Evolutionary conservation across 2,113 vertebrate genomes (phyloP).

Genomic region (Tautogolabrus adspersus): DNA sequence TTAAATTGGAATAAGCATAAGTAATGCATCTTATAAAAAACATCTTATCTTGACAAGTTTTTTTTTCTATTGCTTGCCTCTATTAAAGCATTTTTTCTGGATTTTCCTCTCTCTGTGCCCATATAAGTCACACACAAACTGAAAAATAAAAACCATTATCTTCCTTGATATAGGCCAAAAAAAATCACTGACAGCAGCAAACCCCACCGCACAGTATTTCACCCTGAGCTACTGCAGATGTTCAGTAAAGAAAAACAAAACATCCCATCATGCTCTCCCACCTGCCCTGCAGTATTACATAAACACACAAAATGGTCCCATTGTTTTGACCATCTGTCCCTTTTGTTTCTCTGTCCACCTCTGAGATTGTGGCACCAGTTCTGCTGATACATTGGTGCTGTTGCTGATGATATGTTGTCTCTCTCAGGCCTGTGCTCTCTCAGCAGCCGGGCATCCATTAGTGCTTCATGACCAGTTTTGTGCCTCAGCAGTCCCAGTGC

Average conservation of each 20-base stretch:
- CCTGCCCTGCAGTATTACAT: constrained; percentile 40
- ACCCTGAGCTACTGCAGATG: constrained; percentile 19
- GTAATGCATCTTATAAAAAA: neutral
- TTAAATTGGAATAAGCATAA: neutral
- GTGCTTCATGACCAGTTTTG: constrained; percentile 62
- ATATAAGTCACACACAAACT: neutral
- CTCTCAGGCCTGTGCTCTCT: constrained; percentile 47
- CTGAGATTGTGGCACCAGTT: constrained; percentile 38
- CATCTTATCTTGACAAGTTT: neutral
- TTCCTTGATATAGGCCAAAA: constrained; percentile 1
- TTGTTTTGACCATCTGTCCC: constrained; percentile 38
- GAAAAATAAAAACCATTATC: neutral
- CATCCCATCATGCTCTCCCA: neutral
- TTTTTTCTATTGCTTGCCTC: neutral
- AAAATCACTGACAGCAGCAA: constrained; percentile 19
- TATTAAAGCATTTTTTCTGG: neutral
- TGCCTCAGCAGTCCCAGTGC: constrained; percentile 55
- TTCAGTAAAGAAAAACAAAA: constrained; percentile 20
- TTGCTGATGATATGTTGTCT: constrained; percentile 53
- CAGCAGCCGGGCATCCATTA: constrained; percentile 63
- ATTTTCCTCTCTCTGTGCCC: neutral
- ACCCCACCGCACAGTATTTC: constrained; percentile 24
- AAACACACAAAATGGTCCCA: constrained; percentile 16
- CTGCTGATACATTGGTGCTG: constrained; percentile 34
- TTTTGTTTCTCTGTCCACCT: constrained; percentile 40